phyloP scores from a whole-genome alignment of 2,888 invertebrate species.

The Lymantria dispar region DNA sequence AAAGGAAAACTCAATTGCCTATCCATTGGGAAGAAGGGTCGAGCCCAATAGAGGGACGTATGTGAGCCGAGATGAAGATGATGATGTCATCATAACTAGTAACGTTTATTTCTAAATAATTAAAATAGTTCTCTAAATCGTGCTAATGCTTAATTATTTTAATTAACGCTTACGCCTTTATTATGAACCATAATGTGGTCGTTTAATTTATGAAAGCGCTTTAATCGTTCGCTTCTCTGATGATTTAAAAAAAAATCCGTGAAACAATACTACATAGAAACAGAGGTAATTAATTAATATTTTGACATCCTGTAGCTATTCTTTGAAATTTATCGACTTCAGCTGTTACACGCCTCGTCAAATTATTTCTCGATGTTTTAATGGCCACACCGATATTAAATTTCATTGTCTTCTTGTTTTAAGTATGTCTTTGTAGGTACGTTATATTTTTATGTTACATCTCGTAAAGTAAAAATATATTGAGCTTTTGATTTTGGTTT shows the following conservation, averaged over 20 bases:
- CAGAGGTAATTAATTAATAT: conserved; percentile 48
- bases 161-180: conserved; percentile 6
- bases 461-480: too few relatives aligned
- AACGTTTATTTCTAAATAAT: too few relatives aligned
- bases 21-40: too few relatives aligned
- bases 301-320: conserved; percentile 45
- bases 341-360: conserved; percentile 42
- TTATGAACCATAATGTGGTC: conserved; percentile 17
- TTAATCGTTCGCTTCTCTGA: conserved; percentile 41
- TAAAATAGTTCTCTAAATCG: too few relatives aligned
- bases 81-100: too few relatives aligned
- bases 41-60: too few relatives aligned
- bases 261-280: conserved; percentile 26
- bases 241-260: conserved; percentile 24
- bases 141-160: neutral
- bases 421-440: too few relatives aligned
- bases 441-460: too few relatives aligned
- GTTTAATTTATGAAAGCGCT: conserved; percentile 45
- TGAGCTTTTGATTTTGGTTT: too few relatives aligned
- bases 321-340: conserved; percentile 45
- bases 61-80: too few relatives aligned
- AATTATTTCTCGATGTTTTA: conserved; percentile 20
- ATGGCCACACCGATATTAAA: conserved; percentile 30
- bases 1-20: too few relatives aligned
- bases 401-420: conserved; percentile 22